A percentile compares a stretch with the other conserved stretches of the same genome.
phyloP scores from a whole-genome alignment of 2,797 vertebrate species.

The Mycteria americana region DNA sequence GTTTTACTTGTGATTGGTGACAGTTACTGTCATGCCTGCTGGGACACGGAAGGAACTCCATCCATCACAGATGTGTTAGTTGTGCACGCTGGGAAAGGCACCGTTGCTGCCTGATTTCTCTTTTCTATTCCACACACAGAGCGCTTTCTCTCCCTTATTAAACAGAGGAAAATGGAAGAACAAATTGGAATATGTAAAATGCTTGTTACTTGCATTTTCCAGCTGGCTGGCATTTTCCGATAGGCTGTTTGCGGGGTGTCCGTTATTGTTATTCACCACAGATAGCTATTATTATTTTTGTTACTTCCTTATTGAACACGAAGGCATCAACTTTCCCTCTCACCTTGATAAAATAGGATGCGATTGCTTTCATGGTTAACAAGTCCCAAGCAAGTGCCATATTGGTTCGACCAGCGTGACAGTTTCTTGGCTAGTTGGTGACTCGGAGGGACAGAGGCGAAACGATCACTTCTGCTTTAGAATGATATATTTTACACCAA shows the following conservation, averaged over 20 bases:
- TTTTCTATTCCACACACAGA: neutral
- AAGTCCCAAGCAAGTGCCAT: neutral
- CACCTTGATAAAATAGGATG: neutral
- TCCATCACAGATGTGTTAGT: neutral
- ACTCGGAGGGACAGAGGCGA: neutral
- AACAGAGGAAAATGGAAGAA: neutral
- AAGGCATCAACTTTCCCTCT: neutral
- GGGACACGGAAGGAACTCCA: neutral
- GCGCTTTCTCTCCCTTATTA: neutral
- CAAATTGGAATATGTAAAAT: neutral
- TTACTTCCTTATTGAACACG: neutral
- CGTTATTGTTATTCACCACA: neutral
- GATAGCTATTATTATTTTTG: neutral
- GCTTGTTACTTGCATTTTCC: neutral
- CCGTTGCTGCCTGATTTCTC: fast-evolving
- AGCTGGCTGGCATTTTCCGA: neutral
- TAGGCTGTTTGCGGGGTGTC: neutral
- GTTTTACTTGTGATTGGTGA: neutral
- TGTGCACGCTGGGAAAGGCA: neutral
- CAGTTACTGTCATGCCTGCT: neutral
- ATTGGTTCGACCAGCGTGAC: neutral
- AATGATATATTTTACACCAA: neutral
- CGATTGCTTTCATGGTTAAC: neutral
- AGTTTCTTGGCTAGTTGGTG: neutral
- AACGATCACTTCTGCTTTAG: neutral